These are phyloP conservation scores for Euura saliciscinereae DNA, from an alignment of 1,140 invertebrate genomes.

Conservation along the genomic window DNA sequence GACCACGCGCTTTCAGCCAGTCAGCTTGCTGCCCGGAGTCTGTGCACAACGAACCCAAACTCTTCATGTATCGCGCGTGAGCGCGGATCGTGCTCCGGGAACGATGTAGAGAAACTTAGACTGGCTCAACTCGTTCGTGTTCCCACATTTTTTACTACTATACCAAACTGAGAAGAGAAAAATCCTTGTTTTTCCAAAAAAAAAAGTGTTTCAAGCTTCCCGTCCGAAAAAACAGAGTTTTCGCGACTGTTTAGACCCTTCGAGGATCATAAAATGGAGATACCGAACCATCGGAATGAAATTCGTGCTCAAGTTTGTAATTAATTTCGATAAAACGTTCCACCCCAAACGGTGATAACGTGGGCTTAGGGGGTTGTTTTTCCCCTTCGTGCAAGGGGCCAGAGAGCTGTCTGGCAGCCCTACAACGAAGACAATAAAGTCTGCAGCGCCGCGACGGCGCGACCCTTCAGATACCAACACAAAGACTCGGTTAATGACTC, in stretches of 20 bases:
- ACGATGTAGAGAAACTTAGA: not conserved
- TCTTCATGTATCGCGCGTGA: not conserved
- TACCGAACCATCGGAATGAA: too few relatives aligned
- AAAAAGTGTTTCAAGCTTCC: too few relatives aligned
- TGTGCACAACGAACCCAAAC: slow-evolving; percentile 1
- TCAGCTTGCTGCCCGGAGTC: slow-evolving; percentile 1
- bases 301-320: not conserved
- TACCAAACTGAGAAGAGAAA: too few relatives aligned
- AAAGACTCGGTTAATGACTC: not conserved
- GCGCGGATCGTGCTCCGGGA: not conserved
- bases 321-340: not conserved
- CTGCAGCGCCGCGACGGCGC: slow-evolving; percentile 28
- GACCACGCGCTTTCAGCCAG: not conserved
- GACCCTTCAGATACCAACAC: slow-evolving; percentile 41
- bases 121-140: not conserved
- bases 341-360: not conserved
- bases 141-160: too few relatives aligned
- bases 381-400: not conserved
- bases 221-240: too few relatives aligned
- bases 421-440: slow-evolving; percentile 46
- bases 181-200: too few relatives aligned
- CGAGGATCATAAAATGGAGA: too few relatives aligned
- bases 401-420: not conserved
- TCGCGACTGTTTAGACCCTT: too few relatives aligned
- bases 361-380: not conserved